phyloP scores from a whole-genome alignment of 35 echinoderm and acorn worm genomes.

The Ptychodera flava region DNA sequence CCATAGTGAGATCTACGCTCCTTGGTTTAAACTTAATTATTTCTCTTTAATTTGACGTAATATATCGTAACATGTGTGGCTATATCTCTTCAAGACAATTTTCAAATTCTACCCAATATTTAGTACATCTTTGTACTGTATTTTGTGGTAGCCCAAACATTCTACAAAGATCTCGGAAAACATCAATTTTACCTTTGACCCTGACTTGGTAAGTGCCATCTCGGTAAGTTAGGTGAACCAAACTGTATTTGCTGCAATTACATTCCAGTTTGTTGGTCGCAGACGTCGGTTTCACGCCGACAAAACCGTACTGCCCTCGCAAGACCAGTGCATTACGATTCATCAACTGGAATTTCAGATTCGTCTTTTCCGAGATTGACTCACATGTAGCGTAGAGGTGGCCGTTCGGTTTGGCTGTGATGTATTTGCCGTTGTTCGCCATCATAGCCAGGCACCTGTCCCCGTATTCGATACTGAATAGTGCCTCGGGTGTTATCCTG shows the following conservation, averaged over 20 bases:
- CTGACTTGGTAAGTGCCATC: slow-evolving; percentile 14
- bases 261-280: slow-evolving; percentile 25
- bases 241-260: slow-evolving; percentile 14
- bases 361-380: background rate
- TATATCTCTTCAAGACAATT: too few species aligned
- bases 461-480: slow-evolving; percentile 23
- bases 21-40: too few species aligned
- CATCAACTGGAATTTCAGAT: slow-evolving; percentile 21
- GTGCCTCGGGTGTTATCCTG: background rate
- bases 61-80: too few species aligned
- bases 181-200: too few species aligned
- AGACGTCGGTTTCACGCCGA: slow-evolving; percentile 16
- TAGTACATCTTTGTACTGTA: too few species aligned
- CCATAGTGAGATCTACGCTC: too few species aligned
- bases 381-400: background rate
- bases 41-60: too few species aligned
- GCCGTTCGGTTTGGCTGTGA: slow-evolving; percentile 13
- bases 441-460: slow-evolving; percentile 6
- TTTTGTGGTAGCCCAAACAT: too few species aligned
- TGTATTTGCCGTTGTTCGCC: slow-evolving; percentile 21
- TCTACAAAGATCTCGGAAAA: too few species aligned
- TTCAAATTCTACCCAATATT: too few species aligned
- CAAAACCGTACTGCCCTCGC: slow-evolving; percentile 15
- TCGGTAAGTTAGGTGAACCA: slow-evolving; percentile 4
- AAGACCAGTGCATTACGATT: slow-evolving; percentile 20